Percentiles rank a stretch among this genome's conserved stretches.
These are phyloP conservation scores for Pelobates fuscus DNA, from an alignment of 2,113 vertebrate species.

Conservation along the genomic window DNA sequence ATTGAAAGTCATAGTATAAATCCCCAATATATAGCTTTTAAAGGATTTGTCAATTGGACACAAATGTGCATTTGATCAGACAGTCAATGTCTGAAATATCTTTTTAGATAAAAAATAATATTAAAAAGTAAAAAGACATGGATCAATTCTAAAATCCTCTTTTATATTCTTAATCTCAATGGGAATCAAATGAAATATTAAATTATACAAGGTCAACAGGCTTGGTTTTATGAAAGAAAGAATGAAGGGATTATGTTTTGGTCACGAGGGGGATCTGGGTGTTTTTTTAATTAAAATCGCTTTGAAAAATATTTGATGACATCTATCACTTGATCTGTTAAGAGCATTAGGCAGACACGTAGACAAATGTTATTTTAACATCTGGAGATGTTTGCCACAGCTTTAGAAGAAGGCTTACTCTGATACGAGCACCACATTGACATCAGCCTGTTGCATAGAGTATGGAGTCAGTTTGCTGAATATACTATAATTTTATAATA, in stretches of 20 bases:
- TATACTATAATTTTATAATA: too few relatives aligned
- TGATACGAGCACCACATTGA: too few relatives aligned
- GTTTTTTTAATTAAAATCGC: neutral
- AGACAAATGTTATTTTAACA: too few relatives aligned
- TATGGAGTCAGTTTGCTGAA: too few relatives aligned
- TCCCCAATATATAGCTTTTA: too few relatives aligned
- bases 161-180: neutral
- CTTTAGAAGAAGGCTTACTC: too few relatives aligned
- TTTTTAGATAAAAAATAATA: neutral
- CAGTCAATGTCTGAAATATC: neutral
- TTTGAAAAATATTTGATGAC: neutral
- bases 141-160: slow-evolving; percentile 2
- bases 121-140: neutral
- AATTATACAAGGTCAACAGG: slow-evolving; percentile 20
- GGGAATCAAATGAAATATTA: slow-evolving; percentile 4
- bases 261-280: neutral
- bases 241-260: neutral
- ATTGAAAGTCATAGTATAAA: too few relatives aligned
- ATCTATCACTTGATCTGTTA: too few relatives aligned
- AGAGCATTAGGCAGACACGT: too few relatives aligned
- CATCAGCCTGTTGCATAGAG: too few relatives aligned
- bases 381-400: too few relatives aligned
- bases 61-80: neutral
- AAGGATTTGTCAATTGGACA: too few relatives aligned
- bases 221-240: neutral